Evolutionary conservation across 1,140 invertebrate genomes (phyloP), one percentile per base, ranked within the genome.

Genomic region (Microplitis mediator): DNA sequence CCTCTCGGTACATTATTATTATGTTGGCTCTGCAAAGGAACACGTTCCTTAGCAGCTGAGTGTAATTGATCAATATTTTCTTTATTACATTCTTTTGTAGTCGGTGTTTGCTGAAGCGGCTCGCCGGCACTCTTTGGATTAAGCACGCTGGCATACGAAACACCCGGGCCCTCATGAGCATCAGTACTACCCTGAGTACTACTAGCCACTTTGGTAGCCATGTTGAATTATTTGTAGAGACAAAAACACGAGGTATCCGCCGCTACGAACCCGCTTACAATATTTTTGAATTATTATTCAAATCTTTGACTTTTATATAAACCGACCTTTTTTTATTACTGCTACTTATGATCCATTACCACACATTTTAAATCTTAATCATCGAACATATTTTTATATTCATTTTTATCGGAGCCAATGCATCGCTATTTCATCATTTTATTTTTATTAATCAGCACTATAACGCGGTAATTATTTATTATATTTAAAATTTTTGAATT

Each of bases 91-190:
- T 84, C 86, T 70, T 82, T 86, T 3, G 39, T 8, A 14, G 34
- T 66, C 6, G 74, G 50, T 23, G 77, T n/a, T 71, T 13, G 74
- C 52, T 23, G 61, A 35, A 61, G 56, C 23, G 11, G 2, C 8
- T 76, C 77, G 64, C 9, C 23, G 8, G 76, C 73, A 50, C 80
- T 81, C 75, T 85, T 84, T 13, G 87, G 86, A 73, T 88, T 87
- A 0, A 89, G 73, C 1, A 89, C 84, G 60, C 87, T 88, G 14
- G 88, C 88, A 68, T 89, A 89, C 4, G 88, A 89, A 6, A 83
- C 83, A 16, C 87, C 86, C 14, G 81, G 78, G 63, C 76, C 76
- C 61, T 79, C 80, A 62, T 81, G 77, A 6, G 74, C 71, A 16
- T 84, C 80, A 65, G 54, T 77, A 77, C 78, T 71, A 67, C 78